Evolutionary conservation across 2,113 vertebrate genomes (phyloP), one percentile per base, ranked within the genome.

Genomic region (Thunnus maccoyii): DNA sequence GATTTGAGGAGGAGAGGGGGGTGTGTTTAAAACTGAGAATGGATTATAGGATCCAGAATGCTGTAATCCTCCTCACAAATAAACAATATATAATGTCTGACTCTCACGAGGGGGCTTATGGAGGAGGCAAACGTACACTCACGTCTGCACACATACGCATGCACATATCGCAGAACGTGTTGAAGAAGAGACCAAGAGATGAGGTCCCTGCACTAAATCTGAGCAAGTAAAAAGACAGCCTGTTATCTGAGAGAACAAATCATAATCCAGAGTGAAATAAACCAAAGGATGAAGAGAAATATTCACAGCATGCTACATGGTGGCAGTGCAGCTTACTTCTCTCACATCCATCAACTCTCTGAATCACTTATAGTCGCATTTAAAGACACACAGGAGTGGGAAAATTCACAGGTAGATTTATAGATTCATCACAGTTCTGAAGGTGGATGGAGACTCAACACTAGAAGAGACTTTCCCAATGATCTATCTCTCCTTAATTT

Each of bases 21-120:
- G 71, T 93, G 94, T 95, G 95, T 97, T 96, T 96, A 94, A 96
- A 96, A 92, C 91, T 93, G 74, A 91, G 79, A 90, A 93, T 90
- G 94, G 93, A 94, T 95, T 94, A 91, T 93, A 89, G 93, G 92
- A 89, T 69, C 88, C 88, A 88, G 88, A 92, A 80, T 25, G 41
- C 47, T 10, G 78, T 86, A 86, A 90, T 82, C 85, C 88, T 92
- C 81, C 76, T 67, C 82, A 73, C 88, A 93, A 90, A 92, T 91
- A 94, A 92, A 92, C 86, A 1, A 81, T 64, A 65, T 63, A 76
- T 91, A 89, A 94, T 27, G 72, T 84, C 76, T 5, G 70, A 50
- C 73, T 85, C 86, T 87, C 83, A 72, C 55, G 77, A 78, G 76
- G 76, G 13, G 80, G 78, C n/a, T 84, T 14, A 76, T 58, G 75